These are phyloP conservation scores for Novumbra hubbsi DNA, from an alignment of 2,797 vertebrate species.

Conservation along the genomic window DNA sequence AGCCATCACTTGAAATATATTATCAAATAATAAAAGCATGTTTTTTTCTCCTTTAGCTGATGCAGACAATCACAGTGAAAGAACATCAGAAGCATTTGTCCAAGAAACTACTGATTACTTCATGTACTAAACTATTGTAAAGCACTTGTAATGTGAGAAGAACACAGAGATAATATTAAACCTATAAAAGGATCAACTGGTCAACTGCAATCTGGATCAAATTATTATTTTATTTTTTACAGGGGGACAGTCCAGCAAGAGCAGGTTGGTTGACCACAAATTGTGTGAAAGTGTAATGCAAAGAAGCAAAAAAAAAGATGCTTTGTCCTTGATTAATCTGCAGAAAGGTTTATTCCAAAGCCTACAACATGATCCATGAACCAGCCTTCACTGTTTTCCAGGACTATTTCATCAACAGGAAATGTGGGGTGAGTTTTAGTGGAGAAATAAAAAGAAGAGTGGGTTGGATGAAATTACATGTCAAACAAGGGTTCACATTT, in stretches of 20 bases:
- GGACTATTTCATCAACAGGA: constrained; percentile 72
- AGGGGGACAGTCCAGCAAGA: constrained; percentile 24
- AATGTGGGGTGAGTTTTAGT: constrained; percentile 70
- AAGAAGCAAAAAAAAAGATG: constrained; percentile 58
- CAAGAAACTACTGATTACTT: constrained; percentile 62
- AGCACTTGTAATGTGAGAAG: constrained; percentile 39
- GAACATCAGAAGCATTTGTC: constrained; percentile 54
- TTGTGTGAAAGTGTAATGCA: constrained; percentile 31
- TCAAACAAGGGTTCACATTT: constrained; percentile 82
- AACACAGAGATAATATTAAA: constrained; percentile 36
- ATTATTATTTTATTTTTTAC: constrained; percentile 46
- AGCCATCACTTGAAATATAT: constrained; percentile 63
- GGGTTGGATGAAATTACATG: constrained; percentile 83
- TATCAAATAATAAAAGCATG: constrained; percentile 61
- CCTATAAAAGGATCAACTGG: constrained; percentile 53
- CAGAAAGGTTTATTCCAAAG: constrained; percentile 50
- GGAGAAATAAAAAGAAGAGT: constrained; percentile 77
- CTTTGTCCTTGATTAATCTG: constrained; percentile 25
- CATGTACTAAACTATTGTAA: constrained; percentile 49
- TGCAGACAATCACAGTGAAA: constrained; percentile 53
- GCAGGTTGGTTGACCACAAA: constrained; percentile 9
- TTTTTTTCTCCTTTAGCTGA: constrained; percentile 46
- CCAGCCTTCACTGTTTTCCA: constrained; percentile 63
- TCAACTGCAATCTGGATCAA: constrained; percentile 64
- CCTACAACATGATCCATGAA: constrained; percentile 57